Conservation (phyloP, 2,888 invertebrate genomes). For the Leptura quadrifasciata region DNA sequence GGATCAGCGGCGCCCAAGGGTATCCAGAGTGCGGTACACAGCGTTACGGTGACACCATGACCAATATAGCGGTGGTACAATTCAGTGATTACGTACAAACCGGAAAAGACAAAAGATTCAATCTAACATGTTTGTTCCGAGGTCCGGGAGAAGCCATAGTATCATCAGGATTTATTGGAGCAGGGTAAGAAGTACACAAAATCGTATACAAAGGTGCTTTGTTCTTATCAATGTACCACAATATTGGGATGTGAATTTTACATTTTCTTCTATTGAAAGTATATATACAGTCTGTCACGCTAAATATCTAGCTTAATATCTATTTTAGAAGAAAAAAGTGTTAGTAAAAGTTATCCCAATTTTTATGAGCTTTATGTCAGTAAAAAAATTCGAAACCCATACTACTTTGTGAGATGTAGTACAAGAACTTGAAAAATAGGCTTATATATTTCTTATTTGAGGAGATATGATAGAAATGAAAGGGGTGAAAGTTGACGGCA, state of each 20-base stretch:
- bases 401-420: too few relatives aligned
- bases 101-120: constrained; percentile 91
- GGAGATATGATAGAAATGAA: too few relatives aligned
- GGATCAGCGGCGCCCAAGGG: constrained; percentile 93
- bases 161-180: constrained; percentile 93
- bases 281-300: too few relatives aligned
- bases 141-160: constrained; percentile 95
- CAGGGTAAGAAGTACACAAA: constrained; percentile 77
- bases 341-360: too few relatives aligned
- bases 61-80: constrained; percentile 94
- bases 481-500: too few relatives aligned
- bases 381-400: too few relatives aligned
- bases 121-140: constrained; percentile 92
- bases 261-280: neutral
- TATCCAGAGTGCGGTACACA: constrained; percentile 96
- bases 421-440: too few relatives aligned
- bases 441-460: too few relatives aligned
- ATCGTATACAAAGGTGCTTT: neutral
- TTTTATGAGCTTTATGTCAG: too few relatives aligned
- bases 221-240: neutral
- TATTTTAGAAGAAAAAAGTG: too few relatives aligned
- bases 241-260: neutral
- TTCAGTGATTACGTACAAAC: constrained; percentile 96
- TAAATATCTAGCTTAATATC: too few relatives aligned
- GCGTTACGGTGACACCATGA: constrained; percentile 91